These are phyloP conservation scores for Andrena hattorfiana DNA, from an alignment of 2,888 invertebrate species.

Conservation along the genomic window DNA sequence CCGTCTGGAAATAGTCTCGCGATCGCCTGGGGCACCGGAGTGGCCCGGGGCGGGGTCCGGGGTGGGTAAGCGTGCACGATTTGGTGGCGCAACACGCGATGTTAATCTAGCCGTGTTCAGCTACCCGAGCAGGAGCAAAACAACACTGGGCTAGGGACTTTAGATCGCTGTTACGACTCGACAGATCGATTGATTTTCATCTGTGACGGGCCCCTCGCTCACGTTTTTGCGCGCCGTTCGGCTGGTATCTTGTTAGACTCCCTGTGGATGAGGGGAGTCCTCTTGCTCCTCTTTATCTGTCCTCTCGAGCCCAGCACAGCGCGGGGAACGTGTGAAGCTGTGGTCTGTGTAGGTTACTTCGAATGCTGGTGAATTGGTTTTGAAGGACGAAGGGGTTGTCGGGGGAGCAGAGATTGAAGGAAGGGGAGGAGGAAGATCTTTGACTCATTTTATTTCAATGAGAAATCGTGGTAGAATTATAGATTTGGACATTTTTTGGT, in stretches of 20 bases:
- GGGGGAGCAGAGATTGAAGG: too few relatives aligned
- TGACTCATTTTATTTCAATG: too few relatives aligned
- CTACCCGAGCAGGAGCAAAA: slow-evolving; percentile 37
- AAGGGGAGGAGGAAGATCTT: too few relatives aligned
- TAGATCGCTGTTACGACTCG: slow-evolving; percentile 57
- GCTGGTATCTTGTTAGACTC: not conserved
- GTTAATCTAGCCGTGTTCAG: slow-evolving; percentile 67
- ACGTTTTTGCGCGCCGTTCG: not conserved
- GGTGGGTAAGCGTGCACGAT: slow-evolving; percentile 57
- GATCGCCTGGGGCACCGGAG: slow-evolving; percentile 31
- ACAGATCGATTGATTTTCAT: not conserved
- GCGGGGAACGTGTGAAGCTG: not conserved
- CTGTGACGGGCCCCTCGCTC: not conserved
- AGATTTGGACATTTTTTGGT: too few relatives aligned
- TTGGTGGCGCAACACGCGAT: slow-evolving; percentile 69
- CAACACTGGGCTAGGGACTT: not conserved
- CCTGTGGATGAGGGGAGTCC: not conserved
- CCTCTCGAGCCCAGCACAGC: not conserved
- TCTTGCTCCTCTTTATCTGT: not conserved
- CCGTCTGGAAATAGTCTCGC: slow-evolving; percentile 80
- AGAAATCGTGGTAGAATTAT: too few relatives aligned
- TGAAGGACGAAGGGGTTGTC: too few relatives aligned
- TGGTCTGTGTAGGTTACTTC: not conserved
- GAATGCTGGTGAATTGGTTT: not conserved
- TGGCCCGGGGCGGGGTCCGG: not conserved